Conservation (phyloP, 2,797 vertebrate genomes). For the Luscinia megarhynchos region DNA sequence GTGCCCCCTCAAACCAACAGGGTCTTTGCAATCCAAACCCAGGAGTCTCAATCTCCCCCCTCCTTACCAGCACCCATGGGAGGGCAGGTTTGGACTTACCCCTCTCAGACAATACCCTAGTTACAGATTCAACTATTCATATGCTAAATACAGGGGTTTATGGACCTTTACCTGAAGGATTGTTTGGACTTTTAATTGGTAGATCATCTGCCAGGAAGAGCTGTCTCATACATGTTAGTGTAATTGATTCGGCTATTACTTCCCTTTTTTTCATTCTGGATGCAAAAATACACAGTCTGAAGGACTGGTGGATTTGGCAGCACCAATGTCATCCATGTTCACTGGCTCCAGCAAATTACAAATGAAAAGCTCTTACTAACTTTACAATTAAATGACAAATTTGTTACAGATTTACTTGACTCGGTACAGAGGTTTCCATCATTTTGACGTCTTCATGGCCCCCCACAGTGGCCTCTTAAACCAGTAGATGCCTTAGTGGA, state of each 20-base stretch:
- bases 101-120: too few relatives aligned
- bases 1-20: too few relatives aligned
- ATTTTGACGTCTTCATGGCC: neutral
- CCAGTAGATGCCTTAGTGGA: neutral
- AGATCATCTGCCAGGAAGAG: too few relatives aligned
- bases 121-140: too few relatives aligned
- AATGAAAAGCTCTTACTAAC: neutral
- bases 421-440: neutral
- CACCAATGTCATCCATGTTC: neutral
- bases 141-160: too few relatives aligned
- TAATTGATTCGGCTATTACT: neutral
- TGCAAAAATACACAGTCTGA: neutral
- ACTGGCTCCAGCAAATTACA: neutral
- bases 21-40: too few relatives aligned
- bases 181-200: too few relatives aligned
- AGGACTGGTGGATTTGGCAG: fast-evolving
- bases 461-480: neutral
- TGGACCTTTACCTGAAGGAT: too few relatives aligned
- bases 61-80: too few relatives aligned
- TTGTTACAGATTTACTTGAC: neutral
- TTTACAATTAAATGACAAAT: neutral
- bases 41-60: too few relatives aligned
- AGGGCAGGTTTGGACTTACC: too few relatives aligned
- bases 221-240: too few relatives aligned
- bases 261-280: neutral